A percentile compares a stretch with the other conserved stretches of the same genome.
Evolutionary conservation across 2,888 invertebrate genomes (phyloP).

Genomic region (Tuberolachnus salignus): DNA sequence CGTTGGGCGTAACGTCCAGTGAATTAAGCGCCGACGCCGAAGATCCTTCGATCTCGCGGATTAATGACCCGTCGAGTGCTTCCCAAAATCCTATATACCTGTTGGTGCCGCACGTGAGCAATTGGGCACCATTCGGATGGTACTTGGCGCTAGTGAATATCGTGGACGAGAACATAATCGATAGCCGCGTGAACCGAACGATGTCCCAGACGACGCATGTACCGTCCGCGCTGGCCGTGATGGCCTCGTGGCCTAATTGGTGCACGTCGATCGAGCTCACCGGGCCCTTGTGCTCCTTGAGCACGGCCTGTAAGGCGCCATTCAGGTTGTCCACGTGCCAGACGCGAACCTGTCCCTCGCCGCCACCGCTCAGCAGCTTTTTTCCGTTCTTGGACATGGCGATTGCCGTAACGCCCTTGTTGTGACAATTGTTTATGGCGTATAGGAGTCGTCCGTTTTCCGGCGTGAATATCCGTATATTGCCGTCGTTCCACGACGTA

Average conservation of each 20-base stretch:
- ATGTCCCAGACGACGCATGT: conserved; percentile 94
- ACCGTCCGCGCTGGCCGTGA: conserved; percentile 89
- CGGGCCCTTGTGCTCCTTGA: conserved; percentile 91
- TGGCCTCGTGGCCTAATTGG: conserved; percentile 78
- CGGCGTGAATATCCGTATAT: conserved; percentile 81
- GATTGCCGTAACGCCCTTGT: conserved; percentile 85
- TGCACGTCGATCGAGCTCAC: conserved; percentile 83
- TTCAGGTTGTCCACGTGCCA: conserved; percentile 76
- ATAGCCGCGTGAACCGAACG: conserved; percentile 67
- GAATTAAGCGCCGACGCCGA: conserved; percentile 80
- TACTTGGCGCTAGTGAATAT: conserved; percentile 79
- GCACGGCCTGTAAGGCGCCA: conserved; percentile 73
- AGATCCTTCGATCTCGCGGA: conserved; percentile 85
- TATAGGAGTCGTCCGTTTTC: conserved; percentile 81
- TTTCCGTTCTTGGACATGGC: conserved; percentile 74
- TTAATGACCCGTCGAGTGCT: conserved; percentile 78
- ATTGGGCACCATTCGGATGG: conserved; percentile 76
- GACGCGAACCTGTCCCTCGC: conserved; percentile 86
- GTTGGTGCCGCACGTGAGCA: conserved; percentile 77
- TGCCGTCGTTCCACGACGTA: conserved; percentile 80
- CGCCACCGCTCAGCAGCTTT: conserved; percentile 84
- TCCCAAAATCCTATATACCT: conserved; percentile 90
- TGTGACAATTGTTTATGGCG: conserved; percentile 86
- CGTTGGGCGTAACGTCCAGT: conserved; percentile 65
- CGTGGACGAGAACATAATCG: conserved; percentile 85